phyloP scores from a whole-genome alignment of 2,113 vertebrate species.

The Pseudopodoces humilis region DNA sequence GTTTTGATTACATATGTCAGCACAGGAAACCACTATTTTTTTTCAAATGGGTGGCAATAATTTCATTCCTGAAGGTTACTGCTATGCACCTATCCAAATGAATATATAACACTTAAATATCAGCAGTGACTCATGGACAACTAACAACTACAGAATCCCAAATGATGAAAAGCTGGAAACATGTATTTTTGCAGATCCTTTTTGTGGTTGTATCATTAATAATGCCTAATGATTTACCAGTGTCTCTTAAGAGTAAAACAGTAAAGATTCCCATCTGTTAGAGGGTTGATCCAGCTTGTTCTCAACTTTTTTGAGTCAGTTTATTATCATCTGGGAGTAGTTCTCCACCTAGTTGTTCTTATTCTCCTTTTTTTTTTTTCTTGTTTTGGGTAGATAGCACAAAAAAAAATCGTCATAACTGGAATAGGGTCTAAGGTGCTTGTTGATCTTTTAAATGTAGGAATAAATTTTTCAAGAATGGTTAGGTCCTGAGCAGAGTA shows the following conservation, averaged over 20 bases:
- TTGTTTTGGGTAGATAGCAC: neutral
- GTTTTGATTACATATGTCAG: neutral
- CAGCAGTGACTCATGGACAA: neutral
- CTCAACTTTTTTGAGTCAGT: constrained; percentile 3
- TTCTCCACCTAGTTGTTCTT: neutral
- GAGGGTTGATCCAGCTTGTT: neutral
- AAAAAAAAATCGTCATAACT: neutral
- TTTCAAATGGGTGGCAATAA: neutral
- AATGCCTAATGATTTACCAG: constrained; percentile 44
- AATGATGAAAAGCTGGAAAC: constrained; percentile 40
- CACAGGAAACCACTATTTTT: neutral
- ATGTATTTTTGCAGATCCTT: constrained; percentile 6
- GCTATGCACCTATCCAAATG: neutral
- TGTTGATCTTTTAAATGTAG: neutral
- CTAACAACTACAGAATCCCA: constrained; percentile 9
- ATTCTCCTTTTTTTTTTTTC: neutral
- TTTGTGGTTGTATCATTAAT: constrained; percentile 41
- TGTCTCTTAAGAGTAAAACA: neutral
- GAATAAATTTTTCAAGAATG: neutral
- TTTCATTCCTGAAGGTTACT: neutral
- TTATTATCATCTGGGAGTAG: constrained; percentile 16
- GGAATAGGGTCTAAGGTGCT: neutral
- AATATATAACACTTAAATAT: neutral
- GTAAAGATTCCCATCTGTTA: constrained; percentile 17
- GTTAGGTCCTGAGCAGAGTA: neutral